Evolutionary conservation across 2,888 invertebrate genomes (phyloP).

Genomic region (Xestia ashworthii): DNA sequence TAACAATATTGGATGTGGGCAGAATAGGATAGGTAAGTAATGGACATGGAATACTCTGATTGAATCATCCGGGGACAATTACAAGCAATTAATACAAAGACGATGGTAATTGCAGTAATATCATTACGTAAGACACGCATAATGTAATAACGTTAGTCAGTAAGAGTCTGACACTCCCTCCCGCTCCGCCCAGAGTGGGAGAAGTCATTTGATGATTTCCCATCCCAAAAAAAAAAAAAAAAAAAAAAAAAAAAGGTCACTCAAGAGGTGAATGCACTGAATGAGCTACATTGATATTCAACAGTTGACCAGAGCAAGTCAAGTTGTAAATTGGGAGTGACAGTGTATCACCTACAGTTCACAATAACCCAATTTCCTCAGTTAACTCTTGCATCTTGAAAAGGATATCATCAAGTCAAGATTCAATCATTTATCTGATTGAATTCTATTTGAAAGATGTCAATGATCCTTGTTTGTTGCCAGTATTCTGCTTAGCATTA

Average conservation of each 20-base stretch:
- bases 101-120: conserved; percentile 21
- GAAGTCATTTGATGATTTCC: no score
- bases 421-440: conserved; percentile 35
- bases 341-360: conserved; percentile 45
- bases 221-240: no score
- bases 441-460: conserved; percentile 22
- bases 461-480: conserved; percentile 30
- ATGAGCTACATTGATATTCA: conserved; percentile 42
- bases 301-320: conserved; percentile 35
- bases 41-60: conserved; percentile 3
- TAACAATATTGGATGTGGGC: not conserved
- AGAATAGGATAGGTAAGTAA: not conserved
- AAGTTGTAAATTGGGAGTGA: conserved; percentile 51
- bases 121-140: conserved; percentile 7
- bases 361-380: conserved; percentile 58
- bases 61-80: conserved; percentile 9
- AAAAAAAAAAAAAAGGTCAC: no score
- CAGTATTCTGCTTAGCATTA: conserved; percentile 1
- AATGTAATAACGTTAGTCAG: not conserved
- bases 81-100: conserved; percentile 16
- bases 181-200: no score
- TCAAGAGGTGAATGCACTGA: conserved; percentile 38
- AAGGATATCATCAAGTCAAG: conserved; percentile 48
- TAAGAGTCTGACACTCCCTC: no score
- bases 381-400: conserved; percentile 42